Evolutionary conservation across 1,140 invertebrate species (phyloP), one percentile per base, ranked within the genome.

Genomic region (Panulirus ornatus): DNA sequence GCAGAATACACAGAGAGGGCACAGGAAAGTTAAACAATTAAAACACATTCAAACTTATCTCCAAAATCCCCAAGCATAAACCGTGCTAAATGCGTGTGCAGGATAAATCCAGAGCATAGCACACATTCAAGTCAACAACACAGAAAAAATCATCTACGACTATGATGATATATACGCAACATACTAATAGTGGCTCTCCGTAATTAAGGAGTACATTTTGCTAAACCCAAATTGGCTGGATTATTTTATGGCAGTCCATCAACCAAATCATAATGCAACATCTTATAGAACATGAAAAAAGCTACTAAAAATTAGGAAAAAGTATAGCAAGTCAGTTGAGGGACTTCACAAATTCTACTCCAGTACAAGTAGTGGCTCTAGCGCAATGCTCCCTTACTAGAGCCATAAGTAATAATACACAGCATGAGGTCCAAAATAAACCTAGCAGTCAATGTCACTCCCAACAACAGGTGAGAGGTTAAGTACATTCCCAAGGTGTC

Each of bases 61-160:
- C 84, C 89, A 83, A 92, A 84, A 90, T 89, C 83, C 84, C 85
- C 88, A 92, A 92, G 87, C 88, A 89, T 86, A 84, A 88, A 88
- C 88, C 84, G 89, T 88, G 83, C 85, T 90, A 84, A 91, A 86
- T 88, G 91, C 89, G 89, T 85, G 89, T 86, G 84, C 85, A 82
- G 79, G 85, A 92, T 88, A 91, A 92, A 88, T 88, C 90, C 81
- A 89, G 86, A 88, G 79, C 83, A 91, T 83, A 87, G 89, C 84
- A 91, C 89, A 91, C 89, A 89, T 92, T 87, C 81, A 84, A 88
- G 84, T 89, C 88, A 89, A 89, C 88, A 84, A 89, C 88, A 89
- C 88, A 89, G 88, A 89, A 89, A 89, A 89, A 89, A 89, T 89
- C 88, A 89, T 89, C 88, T 89, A 89, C 88, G 58, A 73, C 88